Conservation (phyloP, 2,113 vertebrate genomes). For the Galeopterus variegatus region DNA sequence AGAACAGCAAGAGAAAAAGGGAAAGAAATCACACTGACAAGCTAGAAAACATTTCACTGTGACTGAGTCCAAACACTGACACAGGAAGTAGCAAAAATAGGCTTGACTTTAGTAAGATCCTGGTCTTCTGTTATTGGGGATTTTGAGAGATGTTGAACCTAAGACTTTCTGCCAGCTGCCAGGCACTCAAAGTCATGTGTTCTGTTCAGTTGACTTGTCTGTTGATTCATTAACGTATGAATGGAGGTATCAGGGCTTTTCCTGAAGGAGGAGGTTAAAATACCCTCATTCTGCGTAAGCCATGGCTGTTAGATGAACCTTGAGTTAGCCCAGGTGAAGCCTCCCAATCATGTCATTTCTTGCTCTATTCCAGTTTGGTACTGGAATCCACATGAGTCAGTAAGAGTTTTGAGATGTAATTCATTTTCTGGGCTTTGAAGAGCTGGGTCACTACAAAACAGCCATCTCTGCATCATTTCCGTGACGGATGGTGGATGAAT, state of each 20-base stretch:
- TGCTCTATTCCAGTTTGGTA: not conserved
- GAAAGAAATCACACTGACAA: not conserved
- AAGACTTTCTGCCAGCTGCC: not conserved
- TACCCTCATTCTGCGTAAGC: not conserved
- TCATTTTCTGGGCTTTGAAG: not conserved
- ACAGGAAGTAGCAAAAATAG: not conserved
- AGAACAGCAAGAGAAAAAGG: not conserved
- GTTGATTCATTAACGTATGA: not conserved
- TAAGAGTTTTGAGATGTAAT: not conserved
- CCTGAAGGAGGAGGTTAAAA: not conserved
- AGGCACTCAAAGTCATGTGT: not conserved
- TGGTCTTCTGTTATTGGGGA: not conserved
- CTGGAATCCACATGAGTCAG: not conserved
- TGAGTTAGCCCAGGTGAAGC: not conserved
- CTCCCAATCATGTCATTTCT: not conserved
- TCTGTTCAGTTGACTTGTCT: not conserved
- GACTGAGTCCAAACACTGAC: not conserved
- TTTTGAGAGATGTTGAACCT: conserved; percentile 43
- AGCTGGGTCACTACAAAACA: conserved; percentile 1
- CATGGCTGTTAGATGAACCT: not conserved
- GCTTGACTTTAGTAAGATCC: conserved; percentile 34
- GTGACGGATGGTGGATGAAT: conserved; percentile 38
- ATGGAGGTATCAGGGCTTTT: not conserved
- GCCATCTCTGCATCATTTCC: conserved; percentile 37
- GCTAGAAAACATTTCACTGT: not conserved